Evolutionary conservation across 1,140 invertebrate genomes (phyloP).

Genomic region (Nephotettix cincticeps): DNA sequence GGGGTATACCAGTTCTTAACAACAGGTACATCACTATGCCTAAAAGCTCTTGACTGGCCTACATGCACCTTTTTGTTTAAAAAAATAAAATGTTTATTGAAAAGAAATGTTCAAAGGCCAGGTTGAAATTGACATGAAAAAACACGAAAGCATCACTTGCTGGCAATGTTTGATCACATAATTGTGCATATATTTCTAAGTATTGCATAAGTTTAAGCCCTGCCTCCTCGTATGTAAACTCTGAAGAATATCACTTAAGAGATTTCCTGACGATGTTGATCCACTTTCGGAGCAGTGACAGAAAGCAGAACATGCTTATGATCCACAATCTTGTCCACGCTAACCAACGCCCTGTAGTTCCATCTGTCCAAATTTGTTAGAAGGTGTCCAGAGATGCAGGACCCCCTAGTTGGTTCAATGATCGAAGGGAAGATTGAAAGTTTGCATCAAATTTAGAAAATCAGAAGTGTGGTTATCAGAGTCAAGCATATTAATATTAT

Average conservation of each 20-base stretch:
- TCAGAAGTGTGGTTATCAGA: background rate
- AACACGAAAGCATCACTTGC: background rate
- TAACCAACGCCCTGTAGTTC: background rate
- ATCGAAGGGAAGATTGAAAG: background rate
- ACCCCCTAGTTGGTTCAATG: background rate
- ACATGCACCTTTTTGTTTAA: too few relatives aligned
- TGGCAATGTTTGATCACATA: background rate
- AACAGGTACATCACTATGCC: too few relatives aligned
- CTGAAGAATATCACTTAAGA: background rate
- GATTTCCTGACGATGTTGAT: background rate
- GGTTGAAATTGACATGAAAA: background rate
- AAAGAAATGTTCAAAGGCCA: too few relatives aligned
- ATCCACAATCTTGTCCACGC: background rate
- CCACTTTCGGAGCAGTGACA: background rate
- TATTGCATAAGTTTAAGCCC: background rate
- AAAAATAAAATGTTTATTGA: too few relatives aligned
- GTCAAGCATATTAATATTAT: slow-evolving; percentile 9
- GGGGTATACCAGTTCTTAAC: too few relatives aligned
- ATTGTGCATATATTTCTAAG: background rate
- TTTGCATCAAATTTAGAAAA: background rate
- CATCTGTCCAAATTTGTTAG: slow-evolving; percentile 4
- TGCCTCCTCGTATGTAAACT: background rate
- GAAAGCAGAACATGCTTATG: slow-evolving; percentile 4
- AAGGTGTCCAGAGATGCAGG: background rate
- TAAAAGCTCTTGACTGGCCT: too few relatives aligned